Conservation (phyloP, 1,140 invertebrate genomes). For the Galleria mellonella region DNA sequence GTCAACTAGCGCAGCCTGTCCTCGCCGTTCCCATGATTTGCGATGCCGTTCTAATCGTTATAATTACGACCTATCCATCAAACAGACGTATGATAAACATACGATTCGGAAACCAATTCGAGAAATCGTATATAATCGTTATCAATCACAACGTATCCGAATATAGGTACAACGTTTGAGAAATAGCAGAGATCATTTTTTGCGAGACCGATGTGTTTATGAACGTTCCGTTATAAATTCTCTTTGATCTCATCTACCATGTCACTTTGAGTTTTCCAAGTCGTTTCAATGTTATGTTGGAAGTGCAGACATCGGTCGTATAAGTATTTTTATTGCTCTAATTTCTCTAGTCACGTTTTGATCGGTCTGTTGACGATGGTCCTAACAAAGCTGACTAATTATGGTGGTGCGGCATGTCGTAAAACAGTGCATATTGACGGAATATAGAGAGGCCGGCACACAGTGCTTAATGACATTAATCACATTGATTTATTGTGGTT, state of each 20-base stretch:
- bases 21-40: slow-evolving; percentile 62
- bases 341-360: slow-evolving; percentile 28
- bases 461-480: slow-evolving; percentile 74
- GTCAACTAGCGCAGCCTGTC: slow-evolving; percentile 54
- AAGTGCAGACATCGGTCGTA: slow-evolving; percentile 16
- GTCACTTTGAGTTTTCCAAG: slow-evolving; percentile 31
- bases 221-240: slow-evolving; percentile 47
- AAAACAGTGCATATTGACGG: slow-evolving; percentile 74
- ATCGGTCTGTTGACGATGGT: slow-evolving; percentile 45
- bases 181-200: slow-evolving; percentile 64
- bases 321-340: slow-evolving; percentile 42
- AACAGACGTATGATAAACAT: slow-evolving; percentile 55
- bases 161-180: slow-evolving; percentile 34
- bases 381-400: slow-evolving; percentile 73
- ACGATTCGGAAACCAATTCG: slow-evolving; percentile 31
- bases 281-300: slow-evolving; percentile 18
- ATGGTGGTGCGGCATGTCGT: slow-evolving; percentile 67
- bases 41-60: slow-evolving; percentile 60
- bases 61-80: slow-evolving; percentile 66
- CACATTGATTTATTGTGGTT: slow-evolving; percentile 75
- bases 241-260: slow-evolving; percentile 56
- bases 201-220: slow-evolving; percentile 55
- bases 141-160: slow-evolving; percentile 27
- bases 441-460: slow-evolving; percentile 73
- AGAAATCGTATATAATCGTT: slow-evolving; percentile 33